Evolutionary conservation across 2,113 vertebrate species (phyloP).

Genomic region (Ia io): DNA sequence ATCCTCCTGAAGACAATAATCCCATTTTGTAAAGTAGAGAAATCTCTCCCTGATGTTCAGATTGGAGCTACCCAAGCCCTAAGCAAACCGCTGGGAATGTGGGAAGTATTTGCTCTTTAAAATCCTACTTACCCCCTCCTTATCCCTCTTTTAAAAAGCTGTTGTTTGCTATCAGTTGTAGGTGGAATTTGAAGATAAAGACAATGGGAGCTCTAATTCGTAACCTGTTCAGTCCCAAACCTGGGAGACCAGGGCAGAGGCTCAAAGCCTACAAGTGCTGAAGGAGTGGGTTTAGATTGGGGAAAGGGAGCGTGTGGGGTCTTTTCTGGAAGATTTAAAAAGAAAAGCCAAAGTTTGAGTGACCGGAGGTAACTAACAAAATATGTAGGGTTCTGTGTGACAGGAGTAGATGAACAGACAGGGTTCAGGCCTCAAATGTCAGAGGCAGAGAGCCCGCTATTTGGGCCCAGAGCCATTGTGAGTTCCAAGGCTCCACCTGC

Average conservation of each 20-base stretch:
- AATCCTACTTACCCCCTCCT: background rate
- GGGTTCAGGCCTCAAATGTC: background rate
- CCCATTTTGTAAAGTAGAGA: background rate
- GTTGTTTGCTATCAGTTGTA: too few relatives aligned
- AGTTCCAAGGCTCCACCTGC: background rate
- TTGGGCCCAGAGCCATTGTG: background rate
- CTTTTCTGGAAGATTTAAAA: background rate
- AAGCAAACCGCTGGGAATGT: background rate
- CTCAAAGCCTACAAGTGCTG: fast-evolving
- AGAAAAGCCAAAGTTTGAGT: background rate
- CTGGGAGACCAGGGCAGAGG: background rate
- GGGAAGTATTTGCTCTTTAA: background rate
- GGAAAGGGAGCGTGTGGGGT: background rate
- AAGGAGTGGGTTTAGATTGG: background rate
- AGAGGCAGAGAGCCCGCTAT: background rate
- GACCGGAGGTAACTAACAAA: background rate
- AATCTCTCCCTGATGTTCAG: background rate
- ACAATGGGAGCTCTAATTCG: background rate
- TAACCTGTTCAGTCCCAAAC: background rate
- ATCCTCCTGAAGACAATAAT: background rate
- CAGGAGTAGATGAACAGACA: background rate
- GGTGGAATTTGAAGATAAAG: background rate
- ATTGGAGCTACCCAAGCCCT: background rate
- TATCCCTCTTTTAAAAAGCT: background rate
- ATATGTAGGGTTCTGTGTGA: background rate